Evolutionary conservation across 2,797 vertebrate species (phyloP), one percentile per base, ranked within the genome.

Genomic region (Gallirallus australis): DNA sequence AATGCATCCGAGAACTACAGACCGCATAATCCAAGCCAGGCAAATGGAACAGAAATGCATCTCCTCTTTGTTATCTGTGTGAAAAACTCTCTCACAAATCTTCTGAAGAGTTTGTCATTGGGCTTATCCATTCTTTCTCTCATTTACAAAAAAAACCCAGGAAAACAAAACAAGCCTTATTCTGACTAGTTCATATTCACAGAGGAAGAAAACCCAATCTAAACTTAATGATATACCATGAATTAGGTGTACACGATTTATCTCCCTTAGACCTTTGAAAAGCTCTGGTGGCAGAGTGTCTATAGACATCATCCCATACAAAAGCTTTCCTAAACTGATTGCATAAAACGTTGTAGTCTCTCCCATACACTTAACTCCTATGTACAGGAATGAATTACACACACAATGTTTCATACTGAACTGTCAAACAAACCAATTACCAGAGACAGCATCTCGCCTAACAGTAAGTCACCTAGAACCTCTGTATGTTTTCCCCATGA

Each of bases 221-320:
- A 60, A 66, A 65, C 6, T 23, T 82, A 19, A 84, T 50, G n/a
- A 54, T 8, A 82, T 30, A 71, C 14, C 31, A 50, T 9, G 9
- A 81, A 75, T 31, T 59, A 65, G 19, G 24, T 21, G 10, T 50
- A 25, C 30, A 35, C 8, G 4, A 47, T 54, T 79, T 37, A 12
- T 25, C 47, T 61, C 25, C 35, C 19, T 78, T 31, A 31, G n/a
- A 72, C 23, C 33, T 78, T 16, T 60, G 76, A 78, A 80, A 86
- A 85, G 52, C 21, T 31, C 40, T 20, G 11, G 16, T 69, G 19
- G 37, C 12, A 33, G 5, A 2, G 10, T 4, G 31, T 31, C 25
- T 21, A 53, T 0, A 71, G 30, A 57, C 53, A 18, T 4, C 4
- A 7, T 3, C 15, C n/a, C 18, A 15, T 11, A 73, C 10, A 37